Evolutionary conservation across 2,888 invertebrate species (phyloP).

Genomic region (Calliopum simillimum): DNA sequence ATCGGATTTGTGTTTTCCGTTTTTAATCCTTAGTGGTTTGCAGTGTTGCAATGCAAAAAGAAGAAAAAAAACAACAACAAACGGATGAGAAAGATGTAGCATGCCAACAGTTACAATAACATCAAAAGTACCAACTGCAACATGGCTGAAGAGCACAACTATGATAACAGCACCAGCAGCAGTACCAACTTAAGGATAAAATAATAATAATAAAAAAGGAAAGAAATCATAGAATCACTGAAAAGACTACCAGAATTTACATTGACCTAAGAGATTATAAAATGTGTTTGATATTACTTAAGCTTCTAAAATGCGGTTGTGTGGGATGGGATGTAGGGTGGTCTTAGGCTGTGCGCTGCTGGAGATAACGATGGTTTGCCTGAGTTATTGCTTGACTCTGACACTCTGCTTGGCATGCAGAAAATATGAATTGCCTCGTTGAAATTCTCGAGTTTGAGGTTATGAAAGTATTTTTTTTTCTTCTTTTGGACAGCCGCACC

Average conservation of each 20-base stretch:
- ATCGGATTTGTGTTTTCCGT: slow-evolving; percentile 17
- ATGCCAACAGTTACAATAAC: slow-evolving; percentile 1
- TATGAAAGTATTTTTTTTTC: no score
- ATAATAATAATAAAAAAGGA: neutral
- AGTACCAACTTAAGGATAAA: slow-evolving; percentile 10
- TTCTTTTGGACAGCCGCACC: no score
- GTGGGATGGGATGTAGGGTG: neutral
- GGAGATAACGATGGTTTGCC: neutral
- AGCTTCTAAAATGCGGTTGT: slow-evolving; percentile 10
- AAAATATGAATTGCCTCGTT: no score
- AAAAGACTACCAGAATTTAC: slow-evolving; percentile 4
- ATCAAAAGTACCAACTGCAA: slow-evolving; percentile 8
- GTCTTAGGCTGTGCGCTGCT: neutral
- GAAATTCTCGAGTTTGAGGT: no score
- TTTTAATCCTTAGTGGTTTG: slow-evolving; percentile 25
- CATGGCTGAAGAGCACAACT: neutral
- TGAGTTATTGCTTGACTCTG: neutral
- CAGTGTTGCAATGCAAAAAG: no score
- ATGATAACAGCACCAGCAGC: neutral
- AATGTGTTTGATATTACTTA: slow-evolving; percentile 27
- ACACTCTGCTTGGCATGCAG: no score
- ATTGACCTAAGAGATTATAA: slow-evolving; percentile 34
- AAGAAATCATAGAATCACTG: neutral
- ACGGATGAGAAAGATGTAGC: no score
- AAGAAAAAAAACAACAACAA: no score